These are phyloP conservation scores for Ellobium chinense DNA, from an alignment of 2,888 invertebrate species.

Conservation along the genomic window DNA sequence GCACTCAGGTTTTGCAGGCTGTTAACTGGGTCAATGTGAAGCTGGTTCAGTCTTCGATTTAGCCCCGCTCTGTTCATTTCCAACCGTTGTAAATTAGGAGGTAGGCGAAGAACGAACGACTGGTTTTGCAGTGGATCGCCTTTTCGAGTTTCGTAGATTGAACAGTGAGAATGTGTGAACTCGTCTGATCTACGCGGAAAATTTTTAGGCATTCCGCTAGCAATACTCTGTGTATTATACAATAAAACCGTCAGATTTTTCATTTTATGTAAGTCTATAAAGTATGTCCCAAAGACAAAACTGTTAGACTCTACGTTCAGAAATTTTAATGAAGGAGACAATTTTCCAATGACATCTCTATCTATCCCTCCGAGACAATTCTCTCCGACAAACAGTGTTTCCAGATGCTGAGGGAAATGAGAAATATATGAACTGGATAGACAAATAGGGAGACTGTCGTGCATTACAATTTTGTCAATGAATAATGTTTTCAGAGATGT, in stretches of 20 bases:
- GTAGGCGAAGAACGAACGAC: background rate
- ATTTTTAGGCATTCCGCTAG: background rate
- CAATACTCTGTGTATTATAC: background rate
- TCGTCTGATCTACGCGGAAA: too few species aligned
- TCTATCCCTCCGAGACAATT: background rate
- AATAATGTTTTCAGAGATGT: background rate
- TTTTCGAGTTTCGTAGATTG: too few species aligned
- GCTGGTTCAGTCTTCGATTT: background rate
- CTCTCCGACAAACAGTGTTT: background rate
- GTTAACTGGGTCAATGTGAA: background rate
- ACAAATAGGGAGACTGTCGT: background rate
- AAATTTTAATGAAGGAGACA: background rate
- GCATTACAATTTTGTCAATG: background rate
- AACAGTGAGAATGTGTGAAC: too few species aligned
- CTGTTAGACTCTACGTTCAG: background rate
- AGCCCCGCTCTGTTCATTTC: background rate
- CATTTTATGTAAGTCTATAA: background rate
- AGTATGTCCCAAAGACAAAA: constrained; percentile 8
- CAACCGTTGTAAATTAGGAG: background rate
- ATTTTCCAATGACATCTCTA: background rate
- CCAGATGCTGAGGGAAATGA: background rate
- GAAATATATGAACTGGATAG: background rate
- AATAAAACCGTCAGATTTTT: background rate
- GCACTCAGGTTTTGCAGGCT: background rate
- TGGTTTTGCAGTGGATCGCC: too few species aligned